Conservation (phyloP, 2,797 vertebrate species). For the Artibeus lituratus region DNA sequence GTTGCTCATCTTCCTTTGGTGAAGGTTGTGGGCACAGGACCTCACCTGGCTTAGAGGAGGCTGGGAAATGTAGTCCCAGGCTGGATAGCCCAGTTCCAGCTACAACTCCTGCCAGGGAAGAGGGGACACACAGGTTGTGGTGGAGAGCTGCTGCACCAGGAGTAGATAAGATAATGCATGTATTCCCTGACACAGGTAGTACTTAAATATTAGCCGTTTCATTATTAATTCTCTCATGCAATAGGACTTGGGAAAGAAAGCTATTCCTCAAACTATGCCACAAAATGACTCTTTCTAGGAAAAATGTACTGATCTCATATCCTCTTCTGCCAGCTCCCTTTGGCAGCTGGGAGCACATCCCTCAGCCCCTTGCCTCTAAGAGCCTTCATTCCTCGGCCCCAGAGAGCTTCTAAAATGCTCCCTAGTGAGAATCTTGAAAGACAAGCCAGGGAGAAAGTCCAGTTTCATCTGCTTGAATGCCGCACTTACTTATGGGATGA, state of each 20-base stretch:
- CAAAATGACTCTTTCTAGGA: slow-evolving; percentile 55
- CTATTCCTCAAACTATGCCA: background rate
- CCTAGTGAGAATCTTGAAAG: background rate
- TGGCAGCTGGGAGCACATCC: background rate
- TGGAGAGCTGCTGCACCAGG: background rate
- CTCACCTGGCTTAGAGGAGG: background rate
- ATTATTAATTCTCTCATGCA: background rate
- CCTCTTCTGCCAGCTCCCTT: slow-evolving; percentile 21
- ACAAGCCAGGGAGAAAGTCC: background rate
- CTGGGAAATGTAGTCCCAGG: background rate
- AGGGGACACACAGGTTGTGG: background rate
- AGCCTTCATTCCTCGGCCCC: background rate
- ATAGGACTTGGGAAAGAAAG: slow-evolving; percentile 32
- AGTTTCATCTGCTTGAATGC: background rate
- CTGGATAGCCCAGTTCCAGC: background rate
- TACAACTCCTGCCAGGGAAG: background rate
- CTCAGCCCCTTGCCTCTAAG: background rate
- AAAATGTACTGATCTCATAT: slow-evolving; percentile 51
- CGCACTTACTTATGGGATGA: background rate
- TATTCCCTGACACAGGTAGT: background rate
- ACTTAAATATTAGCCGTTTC: background rate
- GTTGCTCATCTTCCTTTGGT: background rate
- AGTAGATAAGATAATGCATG: background rate
- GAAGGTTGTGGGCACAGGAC: background rate
- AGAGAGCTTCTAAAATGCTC: slow-evolving; percentile 1